Evolutionary conservation across 53 echinoderm and acorn worm species (phyloP), one percentile per base, ranked within the genome.

Genomic region (Astropecten irregularis): DNA sequence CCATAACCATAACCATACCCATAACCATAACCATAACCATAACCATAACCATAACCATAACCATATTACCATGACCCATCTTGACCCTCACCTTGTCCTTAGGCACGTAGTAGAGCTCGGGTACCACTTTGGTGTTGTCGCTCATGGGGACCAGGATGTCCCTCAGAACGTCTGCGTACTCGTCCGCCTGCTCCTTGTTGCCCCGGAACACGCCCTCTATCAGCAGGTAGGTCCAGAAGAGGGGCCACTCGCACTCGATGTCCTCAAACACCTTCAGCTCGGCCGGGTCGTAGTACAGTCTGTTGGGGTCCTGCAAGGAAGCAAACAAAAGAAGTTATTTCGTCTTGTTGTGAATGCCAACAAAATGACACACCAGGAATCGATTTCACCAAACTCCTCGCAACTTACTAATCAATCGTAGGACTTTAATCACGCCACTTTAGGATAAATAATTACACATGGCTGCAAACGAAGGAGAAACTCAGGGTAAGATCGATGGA

Each of bases 201-300:
- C 89, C 89, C 34, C 47, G 67, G 68, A 96, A 96, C 27, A 96
- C 60, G 4, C 97, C 97, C 66, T 96, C 97, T 6, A 96, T 35
- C 68, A 96, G 72, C 11, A 93, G 86, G 77, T 92, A 96, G 60
- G 89, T 81, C 88, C 89, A 96, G 83, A 96, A 96, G 2, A 96
- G 56, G 54, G 97, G 97, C 97, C 97, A 96, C 49, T 96, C 97
- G 82, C 97, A 96, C 69, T 96, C 97, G 25, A 96, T 96, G 86
- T 96, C 84, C 81, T 96, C 97, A 90, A 96, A 96, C 56, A 96
- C 87, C 71, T 96, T 96, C 70, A 96, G 88, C 77, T 96, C 97
- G 15, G 93, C 93, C 30, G 97, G 93, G 26, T 96, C 97, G 29
- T 96, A 96, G 88, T 96, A 96, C 33, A 96, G 77, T 60, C 97